Percentiles rank a stretch among this genome's conserved stretches.
These are phyloP conservation scores for Apogon talboti DNA, from an alignment of 2,797 vertebrate species.

Conservation along the genomic window DNA sequence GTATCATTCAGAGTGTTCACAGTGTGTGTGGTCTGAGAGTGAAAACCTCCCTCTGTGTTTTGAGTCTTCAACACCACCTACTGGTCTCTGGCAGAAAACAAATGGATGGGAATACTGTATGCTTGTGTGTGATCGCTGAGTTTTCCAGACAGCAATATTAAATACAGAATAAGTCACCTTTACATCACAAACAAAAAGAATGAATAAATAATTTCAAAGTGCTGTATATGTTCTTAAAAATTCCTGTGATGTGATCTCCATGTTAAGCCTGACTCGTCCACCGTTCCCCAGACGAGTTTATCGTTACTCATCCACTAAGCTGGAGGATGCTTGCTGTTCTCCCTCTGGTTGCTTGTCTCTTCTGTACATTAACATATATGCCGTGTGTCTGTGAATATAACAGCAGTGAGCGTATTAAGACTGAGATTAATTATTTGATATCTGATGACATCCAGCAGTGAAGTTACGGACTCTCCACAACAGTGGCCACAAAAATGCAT, in stretches of 20 bases:
- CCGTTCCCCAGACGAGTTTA: background rate
- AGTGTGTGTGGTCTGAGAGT: conserved; percentile 69
- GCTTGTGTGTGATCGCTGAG: background rate
- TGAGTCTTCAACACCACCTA: conserved; percentile 65
- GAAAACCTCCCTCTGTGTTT: conserved; percentile 18
- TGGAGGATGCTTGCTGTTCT: conserved; percentile 26
- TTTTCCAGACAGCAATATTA: background rate
- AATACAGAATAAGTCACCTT: background rate
- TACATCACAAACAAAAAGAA: background rate
- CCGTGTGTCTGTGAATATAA: conserved; percentile 55
- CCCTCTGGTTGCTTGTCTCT: conserved; percentile 23
- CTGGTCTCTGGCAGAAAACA: conserved; percentile 24
- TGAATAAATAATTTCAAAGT: background rate
- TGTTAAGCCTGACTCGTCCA: background rate
- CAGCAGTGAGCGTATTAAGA: background rate
- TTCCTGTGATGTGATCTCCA: background rate
- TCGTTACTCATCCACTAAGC: conserved; percentile 37
- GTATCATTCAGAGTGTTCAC: conserved; percentile 24
- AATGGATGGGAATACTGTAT: background rate
- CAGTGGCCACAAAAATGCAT: too few species aligned
- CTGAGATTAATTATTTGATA: background rate
- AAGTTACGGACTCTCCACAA: too few species aligned
- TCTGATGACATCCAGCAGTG: too few species aligned
- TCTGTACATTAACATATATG: conserved; percentile 83
- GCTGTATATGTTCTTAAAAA: background rate